Evolutionary conservation across 2,797 vertebrate species (phyloP).

Genomic region (Pteropus rufus): DNA sequence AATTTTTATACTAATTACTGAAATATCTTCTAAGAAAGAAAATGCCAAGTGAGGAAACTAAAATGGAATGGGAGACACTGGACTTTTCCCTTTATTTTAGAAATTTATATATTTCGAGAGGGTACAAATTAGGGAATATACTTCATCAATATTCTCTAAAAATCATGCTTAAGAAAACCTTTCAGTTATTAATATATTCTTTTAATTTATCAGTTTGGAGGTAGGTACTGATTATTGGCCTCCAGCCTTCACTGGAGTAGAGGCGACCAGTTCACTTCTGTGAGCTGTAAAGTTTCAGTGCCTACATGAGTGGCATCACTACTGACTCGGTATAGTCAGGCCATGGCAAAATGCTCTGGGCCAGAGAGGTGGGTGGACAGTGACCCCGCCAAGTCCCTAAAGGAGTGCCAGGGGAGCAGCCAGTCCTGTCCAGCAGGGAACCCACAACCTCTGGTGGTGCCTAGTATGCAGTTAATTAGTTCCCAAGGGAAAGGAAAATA

Average conservation of each 20-base stretch:
- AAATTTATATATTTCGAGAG: background rate
- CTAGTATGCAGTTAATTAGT: background rate
- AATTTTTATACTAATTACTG: background rate
- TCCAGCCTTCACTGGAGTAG: background rate
- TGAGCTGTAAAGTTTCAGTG: background rate
- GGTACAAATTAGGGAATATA: background rate
- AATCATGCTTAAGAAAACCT: background rate
- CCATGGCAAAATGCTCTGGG: background rate
- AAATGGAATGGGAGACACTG: background rate
- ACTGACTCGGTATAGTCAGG: background rate
- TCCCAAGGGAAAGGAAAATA: background rate
- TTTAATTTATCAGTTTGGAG: background rate
- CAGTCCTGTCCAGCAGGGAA: background rate
- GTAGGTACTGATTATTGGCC: background rate
- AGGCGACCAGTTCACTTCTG: background rate
- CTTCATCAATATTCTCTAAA: background rate
- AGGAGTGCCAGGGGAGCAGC: background rate
- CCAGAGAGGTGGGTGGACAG: conserved; percentile 11
- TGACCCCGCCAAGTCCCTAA: background rate
- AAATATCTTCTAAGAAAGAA: background rate
- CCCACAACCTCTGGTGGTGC: background rate
- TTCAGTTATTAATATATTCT: background rate
- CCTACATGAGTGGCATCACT: background rate
- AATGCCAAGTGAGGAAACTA: background rate
- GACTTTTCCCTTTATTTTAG: background rate